A percentile compares a stretch with the other conserved stretches of the same genome.
Evolutionary conservation across 2,888 invertebrate species (phyloP).

Genomic region (Pterostichus niger): DNA sequence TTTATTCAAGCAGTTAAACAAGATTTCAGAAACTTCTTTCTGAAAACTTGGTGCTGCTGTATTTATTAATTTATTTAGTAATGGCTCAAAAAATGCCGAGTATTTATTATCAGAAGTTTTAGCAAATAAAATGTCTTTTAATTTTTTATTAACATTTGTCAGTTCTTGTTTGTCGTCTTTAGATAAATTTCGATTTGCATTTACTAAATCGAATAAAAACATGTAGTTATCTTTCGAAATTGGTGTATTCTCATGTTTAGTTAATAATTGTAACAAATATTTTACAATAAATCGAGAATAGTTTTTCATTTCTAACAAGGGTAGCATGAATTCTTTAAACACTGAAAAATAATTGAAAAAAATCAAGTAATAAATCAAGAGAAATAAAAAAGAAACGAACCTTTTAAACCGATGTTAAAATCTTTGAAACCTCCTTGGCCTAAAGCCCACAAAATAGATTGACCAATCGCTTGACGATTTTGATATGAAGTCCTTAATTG

Average conservation of each 20-base stretch:
- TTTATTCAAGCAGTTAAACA: conserved; percentile 81
- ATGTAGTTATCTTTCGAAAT: conserved; percentile 79
- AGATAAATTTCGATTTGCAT: conserved; percentile 79
- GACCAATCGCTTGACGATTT: conserved; percentile 86
- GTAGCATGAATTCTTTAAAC: conserved; percentile 88
- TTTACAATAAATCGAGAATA: conserved; percentile 83
- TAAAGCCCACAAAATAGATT: conserved; percentile 87
- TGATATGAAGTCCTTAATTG: conserved; percentile 87
- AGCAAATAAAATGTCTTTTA: conserved; percentile 72
- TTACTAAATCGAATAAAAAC: conserved; percentile 81
- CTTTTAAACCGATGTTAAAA: conserved; percentile 83
- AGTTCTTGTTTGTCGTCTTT: conserved; percentile 80
- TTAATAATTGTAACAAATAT: conserved; percentile 80
- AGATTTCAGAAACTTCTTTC: conserved; percentile 81
- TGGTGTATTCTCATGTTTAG: conserved; percentile 69
- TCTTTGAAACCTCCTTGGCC: conserved; percentile 85
- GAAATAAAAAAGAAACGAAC: too few species aligned
- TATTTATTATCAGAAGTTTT: conserved; percentile 75
- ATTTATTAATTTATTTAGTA: conserved; percentile 82
- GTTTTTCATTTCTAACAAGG: conserved; percentile 85
- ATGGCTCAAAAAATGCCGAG: conserved; percentile 80
- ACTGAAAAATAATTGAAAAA: conserved; percentile 73
- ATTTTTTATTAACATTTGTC: conserved; percentile 76
- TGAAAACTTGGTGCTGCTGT: conserved; percentile 78
- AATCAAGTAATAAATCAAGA: too few species aligned